Conservation (phyloP, 2,888 invertebrate genomes). For the Eristalis tenax region DNA sequence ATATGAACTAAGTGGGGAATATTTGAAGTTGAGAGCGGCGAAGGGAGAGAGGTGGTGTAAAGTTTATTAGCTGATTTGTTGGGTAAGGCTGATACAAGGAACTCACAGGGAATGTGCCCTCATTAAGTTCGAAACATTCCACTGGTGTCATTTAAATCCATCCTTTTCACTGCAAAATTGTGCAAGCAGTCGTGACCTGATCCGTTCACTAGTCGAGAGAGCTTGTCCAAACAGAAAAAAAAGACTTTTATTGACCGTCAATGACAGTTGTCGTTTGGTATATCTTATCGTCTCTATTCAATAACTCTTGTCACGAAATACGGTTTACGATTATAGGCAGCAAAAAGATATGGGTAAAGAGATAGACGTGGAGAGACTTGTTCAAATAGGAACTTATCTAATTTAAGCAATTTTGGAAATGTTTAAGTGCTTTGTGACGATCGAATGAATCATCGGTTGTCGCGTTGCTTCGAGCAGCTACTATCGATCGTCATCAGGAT, state of each 20-base stretch:
- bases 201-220: background rate
- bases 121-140: background rate
- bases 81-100: background rate
- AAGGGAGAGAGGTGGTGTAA: background rate
- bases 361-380: background rate
- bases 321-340: background rate
- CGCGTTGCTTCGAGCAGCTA: background rate
- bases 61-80: conserved; percentile 30
- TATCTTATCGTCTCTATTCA: background rate
- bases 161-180: background rate
- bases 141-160: background rate
- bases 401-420: background rate
- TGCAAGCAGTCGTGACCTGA: background rate
- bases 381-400: conserved; percentile 8
- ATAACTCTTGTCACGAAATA: background rate
- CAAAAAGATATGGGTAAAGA: background rate
- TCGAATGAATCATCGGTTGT: background rate
- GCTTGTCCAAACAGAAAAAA: too few relatives aligned
- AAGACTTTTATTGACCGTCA: background rate
- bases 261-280: background rate
- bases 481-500: background rate
- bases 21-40: conserved; percentile 25
- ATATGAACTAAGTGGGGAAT: conserved; percentile 68
- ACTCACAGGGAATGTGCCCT: background rate
- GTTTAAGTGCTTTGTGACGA: background rate